Evolutionary conservation across 2,888 invertebrate genomes (phyloP), one percentile per base, ranked within the genome.

Genomic region (Onchidella celtica): DNA sequence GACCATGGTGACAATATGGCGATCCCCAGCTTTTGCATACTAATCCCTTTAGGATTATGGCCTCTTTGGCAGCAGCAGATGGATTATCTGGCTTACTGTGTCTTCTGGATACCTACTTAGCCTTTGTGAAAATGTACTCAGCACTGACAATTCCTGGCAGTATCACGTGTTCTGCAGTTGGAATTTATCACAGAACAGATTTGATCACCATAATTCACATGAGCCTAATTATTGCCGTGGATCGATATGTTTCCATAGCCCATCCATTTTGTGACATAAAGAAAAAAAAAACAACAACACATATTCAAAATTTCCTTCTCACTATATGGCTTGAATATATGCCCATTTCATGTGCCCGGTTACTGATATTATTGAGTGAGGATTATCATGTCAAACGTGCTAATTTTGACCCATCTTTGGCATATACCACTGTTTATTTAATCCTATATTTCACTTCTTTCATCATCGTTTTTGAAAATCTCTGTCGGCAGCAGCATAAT

Each of bases 181-280:
- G 3, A 14, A 59, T 21, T 59, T n/a, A 3, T 59, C 24, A 59
- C n/a, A 14, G 11, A 4, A 29, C 55, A 9, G 55, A 36, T 0
- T 0, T 32, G 17, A 0, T 55, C 27, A 36, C 77, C 6, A 0
- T 55, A 0, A 21, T 57, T 0, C 77, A 77, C 36, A 68, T 68
- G 68, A 36, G n/a, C 27, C n/a, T n/a, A n/a, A 24, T 77, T 9
- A 77, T 77, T 24, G 68, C 77, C 2, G 34, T 68, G 24, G 77
- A 77, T 27, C 68, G 77, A 17, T 77, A 77, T 36, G 68, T 77
- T 36, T 36, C 11, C 36, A 68, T 77, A 1, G 68, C 57, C 47
- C 57, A 68, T 32, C 77, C 68, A 21, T 77, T 65, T 66, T 32
- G 32, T 36, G 66, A 77, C 57, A 57, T 68, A 9, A 66, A n/a